Evolutionary conservation across 2,888 invertebrate species (phyloP).

Genomic region (Trachelus stipa): DNA sequence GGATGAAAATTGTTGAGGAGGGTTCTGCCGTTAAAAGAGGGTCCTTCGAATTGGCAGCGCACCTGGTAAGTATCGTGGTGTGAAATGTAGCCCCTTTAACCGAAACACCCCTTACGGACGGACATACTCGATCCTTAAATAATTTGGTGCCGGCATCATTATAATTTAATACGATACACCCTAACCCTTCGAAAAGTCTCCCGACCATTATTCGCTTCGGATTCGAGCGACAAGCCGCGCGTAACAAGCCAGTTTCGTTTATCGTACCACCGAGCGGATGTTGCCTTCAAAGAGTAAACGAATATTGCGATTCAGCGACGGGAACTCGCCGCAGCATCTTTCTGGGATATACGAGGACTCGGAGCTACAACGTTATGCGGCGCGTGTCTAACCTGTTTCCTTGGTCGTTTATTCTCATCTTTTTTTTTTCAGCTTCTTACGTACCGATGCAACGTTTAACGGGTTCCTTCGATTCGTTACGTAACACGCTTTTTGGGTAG

Average conservation of each 20-base stretch:
- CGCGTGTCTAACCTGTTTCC: neutral
- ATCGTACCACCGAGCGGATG: neutral
- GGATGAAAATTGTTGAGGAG: conserved; percentile 28
- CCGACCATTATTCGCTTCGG: conserved; percentile 50
- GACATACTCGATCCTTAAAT: conserved; percentile 34
- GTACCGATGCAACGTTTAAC: neutral
- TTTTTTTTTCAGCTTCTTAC: neutral
- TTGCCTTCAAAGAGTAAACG: neutral
- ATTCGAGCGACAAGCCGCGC: conserved; percentile 39
- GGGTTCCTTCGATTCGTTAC: neutral
- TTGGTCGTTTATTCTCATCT: too few species aligned
- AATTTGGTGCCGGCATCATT: conserved; percentile 52
- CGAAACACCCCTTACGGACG: neutral
- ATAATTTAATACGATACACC: conserved; percentile 55
- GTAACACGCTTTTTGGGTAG: neutral
- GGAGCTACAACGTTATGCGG: neutral
- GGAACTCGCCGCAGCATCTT: neutral
- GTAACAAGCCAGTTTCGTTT: conserved; percentile 47
- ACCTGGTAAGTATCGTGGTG: conserved; percentile 38
- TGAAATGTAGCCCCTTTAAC: conserved; percentile 12
- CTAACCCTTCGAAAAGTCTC: conserved; percentile 16
- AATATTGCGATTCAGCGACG: neutral
- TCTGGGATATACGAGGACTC: neutral
- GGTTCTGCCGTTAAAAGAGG: conserved; percentile 30
- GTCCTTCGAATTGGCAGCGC: conserved; percentile 25